Base-by-base conservation (phyloP, 1,140 invertebrate genomes). In the Magallana gigas region DNA sequence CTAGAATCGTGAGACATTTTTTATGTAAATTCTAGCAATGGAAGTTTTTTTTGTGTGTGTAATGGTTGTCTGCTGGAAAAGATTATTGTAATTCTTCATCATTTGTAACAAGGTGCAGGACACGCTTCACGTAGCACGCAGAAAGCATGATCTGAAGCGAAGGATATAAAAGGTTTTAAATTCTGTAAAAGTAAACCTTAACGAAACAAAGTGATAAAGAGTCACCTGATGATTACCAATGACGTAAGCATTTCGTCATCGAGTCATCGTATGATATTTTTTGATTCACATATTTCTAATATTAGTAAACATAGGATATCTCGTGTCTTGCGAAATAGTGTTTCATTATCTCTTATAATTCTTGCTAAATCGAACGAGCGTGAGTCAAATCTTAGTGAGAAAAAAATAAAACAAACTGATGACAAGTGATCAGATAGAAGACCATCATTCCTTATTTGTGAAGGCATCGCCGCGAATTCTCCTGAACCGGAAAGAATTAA, bases 1-100 rank as follows among this genome's bases (percentile, higher is more conserved):
- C 18, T 8, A 76, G 68, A 76, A 36, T 76, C 68, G 18, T 11
- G 9, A 48, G 9, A 29, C 8, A 76, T 76, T 36, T 76, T 12
- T 23, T 29, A 76, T 76, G 68, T 29, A 76, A 76, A 76, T 76
- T 76, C 5, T 12, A 76, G 68, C 23, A 76, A 76, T 48, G 68
- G 68, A 76, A 29, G 68, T 18, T 76, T 29, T 29, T 29, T 29
- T 23, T 23, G 23, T 23, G 23, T 29, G 68, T 29, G 36, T 29
- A 76, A 29, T 29, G 68, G 36, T 76, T 76, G 29, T 36, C 68
- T 76, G 68, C 68, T 76, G 36, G 29, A 76, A 29, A 29, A 29
- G 36, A 29, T 48, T 48, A 48, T 23, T 76, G 18, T 29, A 76
- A 76, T 76, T 76, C 68, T 76, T 76, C 68, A 76, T 76, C 68